Evolutionary conservation across 2,797 vertebrate species (phyloP).

Genomic region (Salarias fasciatus): DNA sequence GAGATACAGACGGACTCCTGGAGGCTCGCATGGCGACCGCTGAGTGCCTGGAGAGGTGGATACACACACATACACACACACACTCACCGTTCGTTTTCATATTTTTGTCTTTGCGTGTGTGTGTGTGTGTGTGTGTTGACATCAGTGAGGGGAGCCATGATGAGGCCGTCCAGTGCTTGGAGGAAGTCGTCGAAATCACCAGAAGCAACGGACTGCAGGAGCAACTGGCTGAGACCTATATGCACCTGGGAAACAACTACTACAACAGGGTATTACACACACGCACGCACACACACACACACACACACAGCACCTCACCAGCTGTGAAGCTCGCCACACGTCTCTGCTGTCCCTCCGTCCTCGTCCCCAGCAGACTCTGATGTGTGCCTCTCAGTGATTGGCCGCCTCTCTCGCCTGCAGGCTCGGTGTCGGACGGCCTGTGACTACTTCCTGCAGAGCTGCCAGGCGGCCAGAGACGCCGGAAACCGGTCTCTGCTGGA

Average conservation of each 20-base stretch:
- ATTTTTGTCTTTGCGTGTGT: no score
- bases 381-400: no score
- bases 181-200: conserved; percentile 55
- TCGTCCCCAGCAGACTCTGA: no score
- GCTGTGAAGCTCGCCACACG: no score
- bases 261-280: conserved; percentile 42
- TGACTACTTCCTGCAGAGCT: conserved; percentile 80
- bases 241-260: conserved; percentile 62
- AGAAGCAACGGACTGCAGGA: conserved; percentile 21
- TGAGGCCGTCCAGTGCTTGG: conserved; percentile 51
- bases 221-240: conserved; percentile 46
- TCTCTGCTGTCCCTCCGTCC: no score
- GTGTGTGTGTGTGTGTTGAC: conserved; percentile 24
- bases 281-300: conserved; percentile 15
- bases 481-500: conserved; percentile 65
- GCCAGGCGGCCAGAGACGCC: conserved; percentile 69
- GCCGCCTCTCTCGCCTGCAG: conserved; percentile 70
- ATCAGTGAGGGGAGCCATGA: conserved; percentile 64
- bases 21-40: conserved; percentile 67
- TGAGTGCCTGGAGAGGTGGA: conserved; percentile 68
- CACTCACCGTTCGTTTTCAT: no score
- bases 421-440: conserved; percentile 72
- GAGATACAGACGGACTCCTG: conserved; percentile 59
- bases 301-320: no score
- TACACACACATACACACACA: conserved; percentile 23